phyloP scores from a whole-genome alignment of 2,113 vertebrate genomes.

The Apodemus sylvaticus region DNA sequence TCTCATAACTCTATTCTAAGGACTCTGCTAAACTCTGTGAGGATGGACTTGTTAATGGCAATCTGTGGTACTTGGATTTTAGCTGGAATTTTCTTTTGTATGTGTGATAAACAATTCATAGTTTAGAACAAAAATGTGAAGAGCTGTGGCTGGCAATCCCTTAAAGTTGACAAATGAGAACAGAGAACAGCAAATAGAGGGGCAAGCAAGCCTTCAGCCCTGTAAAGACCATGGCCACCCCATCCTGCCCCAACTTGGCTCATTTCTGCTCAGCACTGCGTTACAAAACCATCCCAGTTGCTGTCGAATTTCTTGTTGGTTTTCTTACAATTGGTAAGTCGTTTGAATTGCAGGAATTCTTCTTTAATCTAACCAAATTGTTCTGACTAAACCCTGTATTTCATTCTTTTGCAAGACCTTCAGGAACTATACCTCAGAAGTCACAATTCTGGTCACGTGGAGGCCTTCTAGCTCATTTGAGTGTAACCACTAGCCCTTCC shows the following conservation, averaged over 20 bases:
- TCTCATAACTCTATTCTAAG: conserved; percentile 20
- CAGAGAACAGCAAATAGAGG: neutral
- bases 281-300: neutral
- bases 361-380: conserved; percentile 20
- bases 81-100: conserved; percentile 61
- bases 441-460: neutral
- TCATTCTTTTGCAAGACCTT: conserved; percentile 58
- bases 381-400: conserved; percentile 32
- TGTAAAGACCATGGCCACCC: neutral
- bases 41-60: neutral
- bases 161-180: neutral
- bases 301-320: conserved; percentile 24
- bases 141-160: neutral
- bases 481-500: neutral
- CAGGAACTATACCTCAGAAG: conserved; percentile 32
- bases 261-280: neutral
- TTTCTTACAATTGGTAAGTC: conserved; percentile 25
- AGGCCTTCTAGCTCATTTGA: conserved; percentile 54
- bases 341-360: conserved; percentile 7
- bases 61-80: conserved; percentile 50
- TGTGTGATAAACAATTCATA: conserved; percentile 49
- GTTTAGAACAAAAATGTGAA: conserved; percentile 35
- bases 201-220: neutral
- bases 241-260: neutral
- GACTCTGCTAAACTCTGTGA: neutral